Evolutionary conservation across 2,113 vertebrate genomes (phyloP).

Genomic region (Thalassarche chlororhynchos): DNA sequence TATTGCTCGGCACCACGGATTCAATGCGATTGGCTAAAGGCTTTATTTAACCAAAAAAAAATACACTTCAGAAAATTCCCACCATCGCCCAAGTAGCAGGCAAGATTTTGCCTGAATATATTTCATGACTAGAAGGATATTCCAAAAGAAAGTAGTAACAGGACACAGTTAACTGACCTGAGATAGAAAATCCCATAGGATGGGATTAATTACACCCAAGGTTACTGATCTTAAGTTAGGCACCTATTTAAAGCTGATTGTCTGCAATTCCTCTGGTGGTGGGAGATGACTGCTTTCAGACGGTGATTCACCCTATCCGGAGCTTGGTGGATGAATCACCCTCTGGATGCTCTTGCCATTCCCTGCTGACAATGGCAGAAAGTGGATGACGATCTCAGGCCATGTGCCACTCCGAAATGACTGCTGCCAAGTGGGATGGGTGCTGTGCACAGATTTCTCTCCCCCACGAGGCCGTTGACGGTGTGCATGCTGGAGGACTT

Average conservation of each 20-base stretch:
- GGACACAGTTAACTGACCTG: neutral
- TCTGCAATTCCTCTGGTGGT: neutral
- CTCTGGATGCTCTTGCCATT: neutral
- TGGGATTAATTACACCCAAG: neutral
- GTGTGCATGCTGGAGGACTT: neutral
- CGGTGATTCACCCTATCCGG: neutral
- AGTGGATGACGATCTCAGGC: neutral
- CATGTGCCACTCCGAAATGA: neutral
- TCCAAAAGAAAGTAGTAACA: neutral
- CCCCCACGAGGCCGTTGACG: fast-evolving
- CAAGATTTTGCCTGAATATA: neutral
- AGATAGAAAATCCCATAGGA: neutral
- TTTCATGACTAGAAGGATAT: neutral
- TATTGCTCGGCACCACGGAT: neutral
- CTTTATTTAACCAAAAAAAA: neutral
- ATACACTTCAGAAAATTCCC: neutral
- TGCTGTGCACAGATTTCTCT: neutral
- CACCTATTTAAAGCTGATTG: neutral
- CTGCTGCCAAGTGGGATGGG: neutral
- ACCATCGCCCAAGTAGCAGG: neutral
- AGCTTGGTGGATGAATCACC: neutral
- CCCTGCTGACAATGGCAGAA: neutral
- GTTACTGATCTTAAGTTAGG: neutral
- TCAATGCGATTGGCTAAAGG: neutral
- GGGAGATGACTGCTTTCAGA: neutral